Evolutionary conservation across 1,140 invertebrate genomes (phyloP).

Genomic region (Pachyrhynchus sulphureomaculatus): DNA sequence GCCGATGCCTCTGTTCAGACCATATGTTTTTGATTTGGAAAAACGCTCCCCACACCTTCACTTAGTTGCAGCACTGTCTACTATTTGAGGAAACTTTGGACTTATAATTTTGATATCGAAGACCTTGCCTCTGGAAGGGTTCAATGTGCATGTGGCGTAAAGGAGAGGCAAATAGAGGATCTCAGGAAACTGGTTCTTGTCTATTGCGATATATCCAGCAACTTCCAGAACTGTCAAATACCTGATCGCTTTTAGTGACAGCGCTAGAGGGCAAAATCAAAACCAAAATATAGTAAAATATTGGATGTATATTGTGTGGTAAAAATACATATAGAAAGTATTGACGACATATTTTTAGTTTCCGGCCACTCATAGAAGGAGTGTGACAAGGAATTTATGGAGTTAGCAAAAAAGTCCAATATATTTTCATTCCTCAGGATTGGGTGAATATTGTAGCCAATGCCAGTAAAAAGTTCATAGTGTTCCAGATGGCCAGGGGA

Average conservation of each 20-base stretch:
- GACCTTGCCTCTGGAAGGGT: background rate
- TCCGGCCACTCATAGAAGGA: conserved; percentile 23
- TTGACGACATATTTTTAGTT: conserved; percentile 17
- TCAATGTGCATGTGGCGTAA: conserved; percentile 26
- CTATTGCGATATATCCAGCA: background rate
- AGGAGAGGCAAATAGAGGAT: conserved; percentile 6
- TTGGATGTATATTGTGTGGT: conserved; percentile 25
- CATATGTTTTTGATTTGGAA: conserved; percentile 30
- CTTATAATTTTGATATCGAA: conserved; percentile 25
- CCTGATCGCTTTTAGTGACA: background rate
- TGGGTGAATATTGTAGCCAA: conserved; percentile 4
- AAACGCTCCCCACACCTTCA: conserved; percentile 22
- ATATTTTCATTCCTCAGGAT: conserved; percentile 17
- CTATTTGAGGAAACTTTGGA: conserved; percentile 30
- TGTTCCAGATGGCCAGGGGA: no score
- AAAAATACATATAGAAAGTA: conserved; percentile 8
- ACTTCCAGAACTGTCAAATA: no score
- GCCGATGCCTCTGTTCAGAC: background rate
- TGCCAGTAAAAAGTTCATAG: background rate
- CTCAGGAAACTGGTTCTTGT: conserved; percentile 11
- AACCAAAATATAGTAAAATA: conserved; percentile 30
- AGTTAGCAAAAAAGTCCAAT: conserved; percentile 6
- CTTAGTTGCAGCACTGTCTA: conserved; percentile 21
- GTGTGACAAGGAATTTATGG: conserved; percentile 25
- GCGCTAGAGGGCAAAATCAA: conserved; percentile 26